Conservation (phyloP, 2,797 vertebrate species). For the Dermochelys coriacea region DNA sequence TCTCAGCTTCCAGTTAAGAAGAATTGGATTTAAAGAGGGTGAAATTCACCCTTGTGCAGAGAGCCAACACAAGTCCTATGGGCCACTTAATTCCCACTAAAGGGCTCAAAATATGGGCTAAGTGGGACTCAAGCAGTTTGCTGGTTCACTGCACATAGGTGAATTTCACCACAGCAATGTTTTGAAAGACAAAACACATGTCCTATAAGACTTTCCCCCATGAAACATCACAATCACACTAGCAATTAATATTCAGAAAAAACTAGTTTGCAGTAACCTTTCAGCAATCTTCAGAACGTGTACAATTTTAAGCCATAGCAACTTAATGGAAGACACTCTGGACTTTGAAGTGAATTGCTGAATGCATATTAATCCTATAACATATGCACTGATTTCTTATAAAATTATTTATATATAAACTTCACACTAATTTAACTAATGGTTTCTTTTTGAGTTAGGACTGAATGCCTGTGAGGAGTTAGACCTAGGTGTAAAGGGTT, state of each 20-base stretch:
- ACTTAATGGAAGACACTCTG: neutral
- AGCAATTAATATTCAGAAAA: neutral
- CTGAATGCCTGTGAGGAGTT: constrained; percentile 10
- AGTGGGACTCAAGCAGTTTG: rapidly evolving
- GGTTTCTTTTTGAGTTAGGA: neutral
- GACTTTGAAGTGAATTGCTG: neutral
- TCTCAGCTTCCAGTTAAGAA: neutral
- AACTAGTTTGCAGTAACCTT: neutral
- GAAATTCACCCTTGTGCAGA: neutral
- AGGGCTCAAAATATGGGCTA: neutral
- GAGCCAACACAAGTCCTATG: neutral
- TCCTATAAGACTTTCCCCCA: neutral
- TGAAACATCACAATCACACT: neutral
- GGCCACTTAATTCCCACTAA: neutral
- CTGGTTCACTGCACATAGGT: neutral
- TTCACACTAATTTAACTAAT: constrained; percentile 25
- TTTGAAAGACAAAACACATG: neutral
- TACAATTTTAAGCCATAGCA: neutral
- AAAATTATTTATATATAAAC: neutral
- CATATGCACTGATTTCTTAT: constrained; percentile 17
- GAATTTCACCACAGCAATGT: neutral
- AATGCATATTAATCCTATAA: neutral
- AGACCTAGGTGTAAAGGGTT: neutral
- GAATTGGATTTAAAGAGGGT: neutral
- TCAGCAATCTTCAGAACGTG: neutral